Evolutionary conservation across 2,888 invertebrate species (phyloP).

Genomic region (Chromoteleia sp.): DNA sequence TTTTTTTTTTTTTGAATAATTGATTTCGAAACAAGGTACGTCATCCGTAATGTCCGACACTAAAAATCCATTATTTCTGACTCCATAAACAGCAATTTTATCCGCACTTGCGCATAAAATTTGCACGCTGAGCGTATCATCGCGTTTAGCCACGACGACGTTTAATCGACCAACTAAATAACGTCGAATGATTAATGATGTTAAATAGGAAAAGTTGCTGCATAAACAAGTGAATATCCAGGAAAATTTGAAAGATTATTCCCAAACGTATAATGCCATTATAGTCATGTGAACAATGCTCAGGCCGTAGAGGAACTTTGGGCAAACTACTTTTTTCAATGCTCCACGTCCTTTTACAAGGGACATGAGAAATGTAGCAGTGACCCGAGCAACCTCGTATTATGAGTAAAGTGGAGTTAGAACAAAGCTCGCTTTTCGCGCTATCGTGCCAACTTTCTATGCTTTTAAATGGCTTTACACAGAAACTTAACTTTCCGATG

Average conservation of each 20-base stretch:
- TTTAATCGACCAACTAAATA: constrained; percentile 39
- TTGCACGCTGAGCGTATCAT: constrained; percentile 1
- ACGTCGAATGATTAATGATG: constrained; percentile 46
- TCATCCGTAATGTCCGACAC: constrained; percentile 24
- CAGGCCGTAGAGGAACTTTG: constrained; percentile 46
- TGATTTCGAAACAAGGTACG: too few relatives aligned
- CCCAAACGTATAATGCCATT: constrained; percentile 49
- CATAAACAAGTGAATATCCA: constrained; percentile 47
- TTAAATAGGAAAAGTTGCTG: constrained; percentile 60
- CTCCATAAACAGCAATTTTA: constrained; percentile 5
- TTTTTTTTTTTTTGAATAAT: too few relatives aligned
- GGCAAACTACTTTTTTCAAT: constrained; percentile 64
- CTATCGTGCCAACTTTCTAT: constrained; percentile 56
- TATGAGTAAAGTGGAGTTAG: constrained; percentile 43
- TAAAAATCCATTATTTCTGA: too few relatives aligned
- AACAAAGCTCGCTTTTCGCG: constrained; percentile 50
- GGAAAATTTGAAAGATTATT: constrained; percentile 63
- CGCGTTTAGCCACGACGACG: constrained; percentile 22
- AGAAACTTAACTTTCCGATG: constrained; percentile 63
- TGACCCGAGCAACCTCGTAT: constrained; percentile 61
- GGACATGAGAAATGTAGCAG: constrained; percentile 55
- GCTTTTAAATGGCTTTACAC: constrained; percentile 58
- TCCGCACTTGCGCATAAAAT: constrained; percentile 11
- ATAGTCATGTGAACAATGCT: constrained; percentile 41
- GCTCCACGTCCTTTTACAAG: constrained; percentile 45